Evolutionary conservation across 1,140 invertebrate genomes (phyloP).

Genomic region (Hyphantria cunea): DNA sequence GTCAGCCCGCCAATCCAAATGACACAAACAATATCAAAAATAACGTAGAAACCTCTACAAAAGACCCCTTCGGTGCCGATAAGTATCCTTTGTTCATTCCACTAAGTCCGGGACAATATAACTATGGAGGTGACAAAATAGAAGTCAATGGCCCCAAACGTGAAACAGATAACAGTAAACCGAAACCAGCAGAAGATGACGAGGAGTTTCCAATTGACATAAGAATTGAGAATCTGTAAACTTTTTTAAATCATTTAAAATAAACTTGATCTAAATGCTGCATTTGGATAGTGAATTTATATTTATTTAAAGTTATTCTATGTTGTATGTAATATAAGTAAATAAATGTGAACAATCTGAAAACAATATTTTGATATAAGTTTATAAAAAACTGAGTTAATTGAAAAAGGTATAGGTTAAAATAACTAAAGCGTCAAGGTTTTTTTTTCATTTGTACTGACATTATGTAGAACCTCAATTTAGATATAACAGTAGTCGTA

Average conservation of each 20-base stretch:
- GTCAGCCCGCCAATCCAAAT: slow-evolving; percentile 5
- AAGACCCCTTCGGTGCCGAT: slow-evolving; percentile 34
- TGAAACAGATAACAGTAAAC: slow-evolving; percentile 46
- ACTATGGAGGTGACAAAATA: slow-evolving; percentile 39
- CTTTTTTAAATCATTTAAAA: neutral
- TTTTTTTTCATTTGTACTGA: too few relatives aligned
- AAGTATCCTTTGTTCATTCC: slow-evolving; percentile 42
- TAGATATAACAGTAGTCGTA: too few relatives aligned
- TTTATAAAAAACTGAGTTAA: too few relatives aligned
- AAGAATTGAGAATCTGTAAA: slow-evolving; percentile 28
- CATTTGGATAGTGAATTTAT: too few relatives aligned
- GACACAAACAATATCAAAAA: slow-evolving; percentile 12
- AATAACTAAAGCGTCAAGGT: too few relatives aligned
- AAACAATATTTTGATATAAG: too few relatives aligned
- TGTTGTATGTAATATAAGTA: too few relatives aligned
- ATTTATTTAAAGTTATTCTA: too few relatives aligned
- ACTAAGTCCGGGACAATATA: slow-evolving; percentile 42
- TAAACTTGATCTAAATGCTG: neutral
- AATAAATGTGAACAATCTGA: too few relatives aligned
- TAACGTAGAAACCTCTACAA: slow-evolving; percentile 29
- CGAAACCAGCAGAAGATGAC: slow-evolving; percentile 41
- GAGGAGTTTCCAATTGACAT: slow-evolving; percentile 58
- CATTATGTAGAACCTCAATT: too few relatives aligned
- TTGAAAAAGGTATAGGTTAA: too few relatives aligned
- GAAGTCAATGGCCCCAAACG: slow-evolving; percentile 51